phyloP scores from a whole-genome alignment of 2,797 vertebrate species.

The Sebastes taczanowskii region DNA sequence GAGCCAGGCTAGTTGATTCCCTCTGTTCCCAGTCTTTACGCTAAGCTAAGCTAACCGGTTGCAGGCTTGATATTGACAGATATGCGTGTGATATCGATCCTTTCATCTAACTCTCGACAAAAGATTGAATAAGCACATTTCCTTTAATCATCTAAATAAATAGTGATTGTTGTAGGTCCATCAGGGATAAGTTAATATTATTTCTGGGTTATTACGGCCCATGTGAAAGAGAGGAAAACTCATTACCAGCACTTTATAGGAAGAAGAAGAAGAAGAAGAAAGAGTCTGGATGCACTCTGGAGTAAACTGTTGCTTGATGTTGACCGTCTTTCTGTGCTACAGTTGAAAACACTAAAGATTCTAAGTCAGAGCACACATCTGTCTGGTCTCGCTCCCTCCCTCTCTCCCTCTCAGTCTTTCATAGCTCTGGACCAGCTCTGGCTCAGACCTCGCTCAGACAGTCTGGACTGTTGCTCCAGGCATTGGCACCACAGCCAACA shows the following conservation, averaged over 20 bases:
- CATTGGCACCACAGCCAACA: constrained; percentile 58
- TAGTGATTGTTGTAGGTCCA: too few relatives aligned
- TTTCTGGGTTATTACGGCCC: neutral
- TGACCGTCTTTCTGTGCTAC: constrained; percentile 39
- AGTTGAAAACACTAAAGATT: constrained; percentile 47
- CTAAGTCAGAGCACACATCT: constrained; percentile 54
- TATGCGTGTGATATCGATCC: too few relatives aligned
- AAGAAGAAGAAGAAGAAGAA: neutral
- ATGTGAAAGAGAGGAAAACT: neutral
- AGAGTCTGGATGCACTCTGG: neutral
- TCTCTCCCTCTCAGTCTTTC: constrained; percentile 55
- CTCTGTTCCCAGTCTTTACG: neutral
- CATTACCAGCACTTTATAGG: neutral
- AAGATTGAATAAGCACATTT: too few relatives aligned
- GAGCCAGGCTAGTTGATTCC: neutral
- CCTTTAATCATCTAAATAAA: too few relatives aligned
- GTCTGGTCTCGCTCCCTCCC: constrained; percentile 52
- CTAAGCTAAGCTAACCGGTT: neutral
- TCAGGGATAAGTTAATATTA: neutral
- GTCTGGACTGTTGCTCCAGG: constrained; percentile 68
- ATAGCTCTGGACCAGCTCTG: constrained; percentile 60
- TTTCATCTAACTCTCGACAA: too few relatives aligned
- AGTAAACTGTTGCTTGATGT: constrained; percentile 22
- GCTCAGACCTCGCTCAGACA: constrained; percentile 74
- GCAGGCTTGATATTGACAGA: too few relatives aligned